phyloP scores from a whole-genome alignment of 2,113 vertebrate genomes.

The Columbina picui region DNA sequence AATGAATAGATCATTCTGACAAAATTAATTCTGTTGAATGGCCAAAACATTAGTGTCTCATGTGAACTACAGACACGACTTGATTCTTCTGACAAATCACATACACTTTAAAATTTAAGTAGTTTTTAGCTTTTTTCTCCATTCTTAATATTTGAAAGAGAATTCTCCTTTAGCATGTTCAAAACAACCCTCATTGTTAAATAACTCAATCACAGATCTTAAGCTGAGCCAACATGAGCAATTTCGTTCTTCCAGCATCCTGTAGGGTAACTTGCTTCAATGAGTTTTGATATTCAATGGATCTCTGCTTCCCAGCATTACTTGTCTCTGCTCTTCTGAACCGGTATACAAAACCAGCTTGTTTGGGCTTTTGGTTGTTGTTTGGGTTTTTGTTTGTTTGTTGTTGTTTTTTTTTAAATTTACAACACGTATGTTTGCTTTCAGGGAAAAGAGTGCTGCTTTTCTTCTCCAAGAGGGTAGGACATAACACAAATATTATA shows the following conservation, averaged over 20 bases:
- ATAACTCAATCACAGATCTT: neutral
- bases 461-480: neutral
- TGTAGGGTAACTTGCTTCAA: neutral
- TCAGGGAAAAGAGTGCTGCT: neutral
- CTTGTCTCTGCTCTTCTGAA: neutral
- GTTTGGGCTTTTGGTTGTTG: too few relatives aligned
- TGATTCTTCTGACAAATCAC: neutral
- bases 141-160: neutral
- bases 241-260: neutral
- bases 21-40: neutral
- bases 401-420: neutral
- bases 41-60: neutral
- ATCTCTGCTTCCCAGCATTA: neutral
- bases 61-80: neutral
- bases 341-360: neutral
- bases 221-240: neutral
- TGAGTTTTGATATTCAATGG: neutral
- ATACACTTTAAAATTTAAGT: neutral
- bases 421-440: neutral
- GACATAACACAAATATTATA: neutral
- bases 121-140: neutral
- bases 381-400: too few relatives aligned
- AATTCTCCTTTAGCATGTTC: neutral
- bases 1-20: neutral
- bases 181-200: neutral